Evolutionary conservation across 2,888 invertebrate genomes (phyloP).

Genomic region (Pristionchus mayeri): DNA sequence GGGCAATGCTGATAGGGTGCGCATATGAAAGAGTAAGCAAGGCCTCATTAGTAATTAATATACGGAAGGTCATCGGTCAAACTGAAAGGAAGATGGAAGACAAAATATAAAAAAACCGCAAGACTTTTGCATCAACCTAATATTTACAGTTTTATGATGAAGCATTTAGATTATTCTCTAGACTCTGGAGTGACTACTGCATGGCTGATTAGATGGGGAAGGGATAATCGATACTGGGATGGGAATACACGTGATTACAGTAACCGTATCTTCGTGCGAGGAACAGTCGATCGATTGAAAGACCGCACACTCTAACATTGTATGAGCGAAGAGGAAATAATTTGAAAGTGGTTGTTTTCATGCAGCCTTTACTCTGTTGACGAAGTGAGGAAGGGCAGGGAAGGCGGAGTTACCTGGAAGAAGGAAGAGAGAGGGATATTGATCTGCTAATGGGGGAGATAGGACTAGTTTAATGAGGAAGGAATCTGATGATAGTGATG

Average conservation of each 20-base stretch:
- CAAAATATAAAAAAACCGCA: too few relatives aligned
- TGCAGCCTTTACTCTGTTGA: slow-evolving; percentile 30
- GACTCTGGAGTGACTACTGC: background rate
- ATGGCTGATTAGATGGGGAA: background rate
- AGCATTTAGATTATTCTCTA: background rate
- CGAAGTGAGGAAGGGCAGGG: slow-evolving; percentile 27
- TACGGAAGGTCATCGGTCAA: background rate
- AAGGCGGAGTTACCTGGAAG: slow-evolving; percentile 32
- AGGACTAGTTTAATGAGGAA: background rate
- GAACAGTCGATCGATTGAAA: slow-evolving; percentile 4
- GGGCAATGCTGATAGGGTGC: too few relatives aligned
- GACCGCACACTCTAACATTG: slow-evolving; percentile 42
- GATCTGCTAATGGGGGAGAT: background rate
- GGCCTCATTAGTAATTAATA: too few relatives aligned
- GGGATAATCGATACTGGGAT: slow-evolving; percentile 32
- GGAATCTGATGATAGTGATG: background rate
- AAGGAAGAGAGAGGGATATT: background rate
- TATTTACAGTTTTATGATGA: slow-evolving; percentile 34
- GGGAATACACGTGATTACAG: slow-evolving; percentile 35
- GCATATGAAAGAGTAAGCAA: too few relatives aligned
- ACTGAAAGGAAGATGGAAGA: too few relatives aligned
- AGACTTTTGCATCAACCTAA: too few relatives aligned
- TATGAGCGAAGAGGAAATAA: background rate
- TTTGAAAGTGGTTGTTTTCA: background rate
- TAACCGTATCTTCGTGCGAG: slow-evolving; percentile 29